Percentiles rank a stretch among this genome's conserved stretches.
These are phyloP conservation scores for Orthosia gracilis DNA, from an alignment of 2,888 invertebrate genomes.

Conservation along the genomic window DNA sequence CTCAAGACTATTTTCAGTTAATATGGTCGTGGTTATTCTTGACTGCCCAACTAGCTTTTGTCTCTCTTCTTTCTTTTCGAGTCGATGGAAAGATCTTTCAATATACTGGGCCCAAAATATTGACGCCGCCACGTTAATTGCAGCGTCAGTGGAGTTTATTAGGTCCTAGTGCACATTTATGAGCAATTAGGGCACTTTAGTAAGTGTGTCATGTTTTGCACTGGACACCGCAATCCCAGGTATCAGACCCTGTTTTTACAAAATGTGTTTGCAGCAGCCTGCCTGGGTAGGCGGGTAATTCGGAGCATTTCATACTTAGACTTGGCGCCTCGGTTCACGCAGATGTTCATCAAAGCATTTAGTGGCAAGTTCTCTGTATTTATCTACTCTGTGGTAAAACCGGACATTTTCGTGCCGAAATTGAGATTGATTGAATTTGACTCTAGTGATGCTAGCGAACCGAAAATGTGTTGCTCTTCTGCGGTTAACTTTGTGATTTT, in stretches of 20 bases:
- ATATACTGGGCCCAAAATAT: too few relatives aligned
- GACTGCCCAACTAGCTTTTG: neutral
- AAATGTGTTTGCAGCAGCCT: too few relatives aligned
- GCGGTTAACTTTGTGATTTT: slow-evolving; percentile 29
- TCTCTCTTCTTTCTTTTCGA: neutral
- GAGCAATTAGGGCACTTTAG: too few relatives aligned
- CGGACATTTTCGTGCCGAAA: slow-evolving; percentile 53
- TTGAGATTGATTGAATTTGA: slow-evolving; percentile 64
- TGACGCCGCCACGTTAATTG: too few relatives aligned
- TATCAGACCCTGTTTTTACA: too few relatives aligned
- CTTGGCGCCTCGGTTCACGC: neutral
- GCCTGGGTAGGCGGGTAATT: neutral
- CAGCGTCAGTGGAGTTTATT: too few relatives aligned
- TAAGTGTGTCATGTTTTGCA: too few relatives aligned
- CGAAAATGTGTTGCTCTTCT: slow-evolving; percentile 39
- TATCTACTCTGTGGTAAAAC: slow-evolving; percentile 38
- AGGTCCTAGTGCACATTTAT: too few relatives aligned
- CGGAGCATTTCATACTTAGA: neutral
- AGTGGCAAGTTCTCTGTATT: slow-evolving; percentile 12
- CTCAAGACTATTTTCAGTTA: neutral
- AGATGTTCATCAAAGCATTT: neutral
- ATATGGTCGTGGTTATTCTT: too few relatives aligned
- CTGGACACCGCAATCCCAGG: too few relatives aligned
- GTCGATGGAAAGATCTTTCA: too few relatives aligned
- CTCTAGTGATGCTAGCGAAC: slow-evolving; percentile 8